These are phyloP conservation scores for Electrona antarctica DNA, from an alignment of 2,113 vertebrate genomes.

Conservation along the genomic window DNA sequence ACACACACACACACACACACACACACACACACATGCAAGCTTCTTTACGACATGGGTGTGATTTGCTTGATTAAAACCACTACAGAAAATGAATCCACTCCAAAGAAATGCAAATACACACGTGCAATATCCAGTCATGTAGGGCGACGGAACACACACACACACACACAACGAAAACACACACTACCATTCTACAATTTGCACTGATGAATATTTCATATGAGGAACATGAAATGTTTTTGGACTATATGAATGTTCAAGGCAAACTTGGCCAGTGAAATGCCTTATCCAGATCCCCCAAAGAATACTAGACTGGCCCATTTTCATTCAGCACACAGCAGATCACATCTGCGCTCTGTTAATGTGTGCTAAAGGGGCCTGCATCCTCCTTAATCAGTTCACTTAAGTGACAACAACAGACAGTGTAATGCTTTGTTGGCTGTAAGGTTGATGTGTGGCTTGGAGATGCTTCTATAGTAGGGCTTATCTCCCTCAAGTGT, in stretches of 20 bases:
- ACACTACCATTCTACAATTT: conserved; percentile 22
- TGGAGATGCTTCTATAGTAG: conserved; percentile 82
- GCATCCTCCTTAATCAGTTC: conserved; percentile 79
- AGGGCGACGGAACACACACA: conserved; percentile 2
- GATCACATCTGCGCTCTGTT: conserved; percentile 75
- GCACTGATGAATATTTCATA: conserved; percentile 30
- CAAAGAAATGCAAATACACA: conserved; percentile 16
- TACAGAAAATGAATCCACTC: conserved; percentile 4
- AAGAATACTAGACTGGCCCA: conserved; percentile 69
- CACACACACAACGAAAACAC: not conserved
- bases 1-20: not conserved
- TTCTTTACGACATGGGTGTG: conserved; percentile 45
- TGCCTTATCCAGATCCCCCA: conserved; percentile 56
- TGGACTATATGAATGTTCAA: conserved; percentile 25
- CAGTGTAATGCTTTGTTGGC: conserved; percentile 76
- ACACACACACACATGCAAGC: conserved; percentile 5
- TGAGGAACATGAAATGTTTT: conserved; percentile 40
- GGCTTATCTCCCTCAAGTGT: conserved; percentile 74
- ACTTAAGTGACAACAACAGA: conserved; percentile 83
- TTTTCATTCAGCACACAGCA: conserved; percentile 76
- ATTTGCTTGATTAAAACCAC: conserved; percentile 54
- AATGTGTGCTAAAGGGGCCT: conserved; percentile 75
- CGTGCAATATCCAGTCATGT: conserved; percentile 9
- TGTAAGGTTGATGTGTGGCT: conserved; percentile 83
- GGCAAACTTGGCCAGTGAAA: conserved; percentile 59